phyloP scores from a whole-genome alignment of 2,113 vertebrate genomes.

The Ursus arctos region DNA sequence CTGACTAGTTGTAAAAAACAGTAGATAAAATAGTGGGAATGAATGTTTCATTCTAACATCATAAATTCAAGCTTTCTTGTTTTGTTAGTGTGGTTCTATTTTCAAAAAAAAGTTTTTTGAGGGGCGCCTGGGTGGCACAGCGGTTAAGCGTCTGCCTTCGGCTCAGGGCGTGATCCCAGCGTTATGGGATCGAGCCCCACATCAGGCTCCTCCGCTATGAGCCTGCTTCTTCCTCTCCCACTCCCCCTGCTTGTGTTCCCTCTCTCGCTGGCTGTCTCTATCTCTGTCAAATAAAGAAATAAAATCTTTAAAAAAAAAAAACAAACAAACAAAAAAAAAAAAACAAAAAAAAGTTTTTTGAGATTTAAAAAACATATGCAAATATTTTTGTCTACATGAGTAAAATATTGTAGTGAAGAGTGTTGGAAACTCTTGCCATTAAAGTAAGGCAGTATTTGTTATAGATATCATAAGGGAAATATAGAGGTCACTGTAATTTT shows the following conservation, averaged over 20 bases:
- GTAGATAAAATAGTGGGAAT: background rate
- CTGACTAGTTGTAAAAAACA: background rate
- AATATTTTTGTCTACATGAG: background rate
- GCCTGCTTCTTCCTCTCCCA: too few relatives aligned
- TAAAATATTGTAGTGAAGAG: background rate
- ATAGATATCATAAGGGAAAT: background rate
- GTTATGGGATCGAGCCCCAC: too few relatives aligned
- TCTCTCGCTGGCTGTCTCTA: too few relatives aligned
- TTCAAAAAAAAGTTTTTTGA: background rate
- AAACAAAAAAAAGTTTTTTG: background rate
- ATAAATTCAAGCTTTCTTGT: background rate
- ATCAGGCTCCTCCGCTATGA: too few relatives aligned
- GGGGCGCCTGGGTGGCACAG: too few relatives aligned
- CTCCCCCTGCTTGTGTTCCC: too few relatives aligned
- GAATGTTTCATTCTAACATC: background rate
- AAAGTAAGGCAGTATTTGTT: background rate
- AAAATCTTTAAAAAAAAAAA: background rate
- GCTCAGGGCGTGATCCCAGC: too few relatives aligned
- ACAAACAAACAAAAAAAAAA: too few relatives aligned
- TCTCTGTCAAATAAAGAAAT: too few relatives aligned
- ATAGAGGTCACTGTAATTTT: background rate
- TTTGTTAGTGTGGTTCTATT: background rate
- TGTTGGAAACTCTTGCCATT: background rate
- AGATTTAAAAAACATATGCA: background rate
- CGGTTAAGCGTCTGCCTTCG: too few relatives aligned